Percentiles rank a stretch among this genome's conserved stretches.
These are phyloP conservation scores for Hemicordylus capensis DNA, from an alignment of 2,113 vertebrate species.

Conservation along the genomic window DNA sequence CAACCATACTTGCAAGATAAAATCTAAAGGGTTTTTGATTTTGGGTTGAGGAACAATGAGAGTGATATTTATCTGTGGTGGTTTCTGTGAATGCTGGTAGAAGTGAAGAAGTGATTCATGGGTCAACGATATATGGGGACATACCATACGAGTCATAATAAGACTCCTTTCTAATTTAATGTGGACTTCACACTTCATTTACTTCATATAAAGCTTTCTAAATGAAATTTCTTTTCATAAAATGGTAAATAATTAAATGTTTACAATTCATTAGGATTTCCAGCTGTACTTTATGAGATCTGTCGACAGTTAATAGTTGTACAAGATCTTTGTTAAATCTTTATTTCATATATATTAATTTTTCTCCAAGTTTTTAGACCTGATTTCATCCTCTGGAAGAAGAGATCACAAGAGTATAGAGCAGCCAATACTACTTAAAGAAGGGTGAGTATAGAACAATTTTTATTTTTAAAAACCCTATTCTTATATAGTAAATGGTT, in stretches of 20 bases:
- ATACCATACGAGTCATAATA: not conserved
- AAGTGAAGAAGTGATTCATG: not conserved
- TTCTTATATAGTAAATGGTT: not conserved
- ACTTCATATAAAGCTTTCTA: not conserved
- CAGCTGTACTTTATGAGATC: not conserved
- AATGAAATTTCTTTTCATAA: not conserved
- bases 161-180: not conserved
- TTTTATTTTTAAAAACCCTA: not conserved
- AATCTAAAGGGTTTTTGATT: not conserved
- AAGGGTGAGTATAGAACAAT: constrained; percentile 83
- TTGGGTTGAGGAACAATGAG: not conserved
- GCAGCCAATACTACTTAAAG: constrained; percentile 96
- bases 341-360: constrained; percentile 38
- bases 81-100: not conserved
- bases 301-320: not conserved
- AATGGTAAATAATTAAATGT: not conserved
- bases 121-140: not conserved
- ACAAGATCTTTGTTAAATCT: not conserved
- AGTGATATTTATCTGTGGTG: not conserved
- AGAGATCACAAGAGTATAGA: constrained; percentile 96
- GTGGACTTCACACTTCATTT: not conserved
- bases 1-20: not conserved
- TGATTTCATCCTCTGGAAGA: constrained; percentile 97
- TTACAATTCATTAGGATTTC: not conserved
- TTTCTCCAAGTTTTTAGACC: constrained; percentile 89